A percentile compares a stretch with the other conserved stretches of the same genome.
phyloP scores from a whole-genome alignment of 2,113 vertebrate species.

The Puffinus mauretanicus region DNA sequence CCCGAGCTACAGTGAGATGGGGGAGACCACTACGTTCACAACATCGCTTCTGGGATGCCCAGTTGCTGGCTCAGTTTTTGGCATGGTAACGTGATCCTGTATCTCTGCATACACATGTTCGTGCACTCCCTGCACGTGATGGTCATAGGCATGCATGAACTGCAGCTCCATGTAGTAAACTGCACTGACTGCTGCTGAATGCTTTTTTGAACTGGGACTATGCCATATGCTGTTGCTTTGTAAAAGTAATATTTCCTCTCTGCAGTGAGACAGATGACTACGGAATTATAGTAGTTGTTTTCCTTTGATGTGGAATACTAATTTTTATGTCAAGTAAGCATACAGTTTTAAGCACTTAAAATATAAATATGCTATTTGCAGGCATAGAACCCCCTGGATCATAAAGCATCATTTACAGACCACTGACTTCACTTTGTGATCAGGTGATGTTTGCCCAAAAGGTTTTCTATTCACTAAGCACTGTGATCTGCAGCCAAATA shows the following conservation, averaged over 20 bases:
- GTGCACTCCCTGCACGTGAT: background rate
- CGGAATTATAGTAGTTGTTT: background rate
- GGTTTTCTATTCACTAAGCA: background rate
- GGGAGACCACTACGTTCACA: background rate
- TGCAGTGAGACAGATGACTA: background rate
- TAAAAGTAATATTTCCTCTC: background rate
- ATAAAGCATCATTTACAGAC: background rate
- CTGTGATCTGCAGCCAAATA: background rate
- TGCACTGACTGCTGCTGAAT: background rate
- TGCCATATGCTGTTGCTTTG: background rate
- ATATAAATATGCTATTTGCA: background rate
- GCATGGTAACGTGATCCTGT: background rate
- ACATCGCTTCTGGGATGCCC: background rate
- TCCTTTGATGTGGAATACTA: background rate
- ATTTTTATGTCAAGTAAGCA: background rate
- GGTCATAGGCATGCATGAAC: background rate
- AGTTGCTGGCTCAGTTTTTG: background rate
- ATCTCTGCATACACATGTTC: background rate
- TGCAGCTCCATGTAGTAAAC: background rate
- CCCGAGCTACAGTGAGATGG: rapidly evolving
- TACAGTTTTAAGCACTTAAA: background rate
- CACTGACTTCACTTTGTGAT: background rate
- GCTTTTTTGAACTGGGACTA: background rate
- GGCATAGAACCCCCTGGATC: background rate
- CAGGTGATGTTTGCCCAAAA: background rate